Evolutionary conservation across 2,888 invertebrate genomes (phyloP), one percentile per base, ranked within the genome.

Genomic region (Smittia sp.): DNA sequence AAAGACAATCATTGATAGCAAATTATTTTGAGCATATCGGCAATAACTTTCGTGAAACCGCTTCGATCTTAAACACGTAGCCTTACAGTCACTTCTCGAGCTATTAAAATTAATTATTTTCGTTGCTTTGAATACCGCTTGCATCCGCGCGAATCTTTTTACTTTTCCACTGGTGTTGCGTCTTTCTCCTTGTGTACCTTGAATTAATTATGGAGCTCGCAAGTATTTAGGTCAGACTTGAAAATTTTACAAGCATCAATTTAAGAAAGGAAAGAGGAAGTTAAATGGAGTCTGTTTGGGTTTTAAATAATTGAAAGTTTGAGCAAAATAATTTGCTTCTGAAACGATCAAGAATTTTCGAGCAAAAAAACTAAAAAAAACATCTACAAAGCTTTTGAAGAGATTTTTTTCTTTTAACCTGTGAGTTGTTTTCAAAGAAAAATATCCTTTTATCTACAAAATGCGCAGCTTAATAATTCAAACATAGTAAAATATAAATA

Each of bases 61-160:
- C 15, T 27, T 6, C 38, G 11, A 38, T n/a, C 24, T 67, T 41
- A 68, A 68, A 46, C 46, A 41, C 41, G 41, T 68, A 46, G 68
- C 68, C 68, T 68, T 18, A 15, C 46, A 68, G 68, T 68, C 7
- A 69, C 52, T 25, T 52, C 52, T 27, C 52, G 69, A 69, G 69
- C 69, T 69, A 69, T 69, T 69, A 69, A 68, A 69, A 69, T 69
- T 54, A 69, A 69, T 69, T 69, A 69, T 69, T 69, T 69, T 52
- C n/a, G 20, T 20, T 41, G 39, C 39, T 41, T 41, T 18, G 46
- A 67, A 68, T 24, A 41, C 24, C 52, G 20, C 68, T 41, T 25
- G 46, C 68, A 13, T 68, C 46, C 68, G 41, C 18, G 20, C 4
- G 20, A 18, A 58, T 1, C 18, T 58, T 22, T 46, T 46, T n/a